Evolutionary conservation across 1,140 invertebrate species (phyloP), one percentile per base, ranked within the genome.

Genomic region (Proctacanthus coquilletti): DNA sequence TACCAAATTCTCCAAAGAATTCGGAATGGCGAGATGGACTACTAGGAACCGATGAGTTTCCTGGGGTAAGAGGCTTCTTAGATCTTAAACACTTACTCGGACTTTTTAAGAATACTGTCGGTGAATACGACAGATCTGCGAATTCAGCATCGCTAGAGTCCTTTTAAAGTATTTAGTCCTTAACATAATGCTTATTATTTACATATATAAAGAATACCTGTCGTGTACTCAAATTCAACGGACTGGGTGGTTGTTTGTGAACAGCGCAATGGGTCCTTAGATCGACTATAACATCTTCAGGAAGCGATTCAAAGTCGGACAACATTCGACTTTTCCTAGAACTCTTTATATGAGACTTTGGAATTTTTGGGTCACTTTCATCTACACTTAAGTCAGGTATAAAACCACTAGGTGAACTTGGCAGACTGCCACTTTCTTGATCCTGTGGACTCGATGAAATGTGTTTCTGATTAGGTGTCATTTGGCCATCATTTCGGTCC

Each of bases 11-110:
- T 23, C 66, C 68, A 46, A 72, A 71, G 56, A 75, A 77, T 20
- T 68, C 66, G 14, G 70, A 71, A 41, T 68, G 64, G 44, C 69
- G 62, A 34, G 64, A 71, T 1, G 77, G 77, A 49, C 75, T 80
- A 13, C 74, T 75, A 2, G 78, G 77, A 4, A 74, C 72, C 3
- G 75, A 78, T 2, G 68, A 64, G 35, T 53, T 60, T 5, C 50
- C 53, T 3, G 54, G 50, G 0, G 52, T 52, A 25, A 38, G 42
- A 3, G 55, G 17, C 39, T 45, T 45, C 19, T 25, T 32, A 2
- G 11, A n/a, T 3, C 13, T 39, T 33, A 18, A 20, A 33, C 18
- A 15, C 5, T 17, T 39, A 9, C 11, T n/a, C 10, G 14, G 13
- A 3, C 17, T 39, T n/a, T 32, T 21, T 20, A 6, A 10, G 5